A percentile compares a stretch with the other conserved stretches of the same genome.
Conservation (phyloP, 2,888 invertebrate species). For the Parascotia fuliginaria region DNA sequence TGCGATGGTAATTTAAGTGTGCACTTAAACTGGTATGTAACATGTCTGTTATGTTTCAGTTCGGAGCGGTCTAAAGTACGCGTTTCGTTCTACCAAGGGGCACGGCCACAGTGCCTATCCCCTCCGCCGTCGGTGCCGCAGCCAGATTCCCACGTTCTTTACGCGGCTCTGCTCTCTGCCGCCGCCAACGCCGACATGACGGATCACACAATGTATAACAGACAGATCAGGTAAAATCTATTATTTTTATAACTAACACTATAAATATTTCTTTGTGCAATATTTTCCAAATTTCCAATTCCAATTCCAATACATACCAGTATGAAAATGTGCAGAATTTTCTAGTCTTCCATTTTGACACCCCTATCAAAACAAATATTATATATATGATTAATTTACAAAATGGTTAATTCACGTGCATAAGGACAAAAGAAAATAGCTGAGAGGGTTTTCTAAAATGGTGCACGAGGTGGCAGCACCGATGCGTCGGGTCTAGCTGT, state of each 20-base stretch:
- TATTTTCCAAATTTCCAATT: too few species aligned
- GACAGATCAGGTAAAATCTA: slow-evolving; percentile 87
- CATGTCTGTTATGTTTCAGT: slow-evolving; percentile 77
- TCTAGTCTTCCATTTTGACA: too few species aligned
- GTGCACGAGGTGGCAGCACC: too few species aligned
- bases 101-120: slow-evolving; percentile 89
- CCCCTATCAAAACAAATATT: too few species aligned
- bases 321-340: too few species aligned
- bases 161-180: slow-evolving; percentile 74
- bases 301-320: too few species aligned
- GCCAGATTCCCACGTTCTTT: slow-evolving; percentile 71
- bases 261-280: too few species aligned
- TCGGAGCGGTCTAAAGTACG: slow-evolving; percentile 92
- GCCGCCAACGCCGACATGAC: slow-evolving; percentile 79
- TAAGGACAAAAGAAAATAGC: too few species aligned
- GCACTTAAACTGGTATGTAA: background rate
- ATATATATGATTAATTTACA: too few species aligned
- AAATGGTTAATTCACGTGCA: too few species aligned
- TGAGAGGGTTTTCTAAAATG: too few species aligned
- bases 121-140: slow-evolving; percentile 86
- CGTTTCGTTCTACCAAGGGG: slow-evolving; percentile 94
- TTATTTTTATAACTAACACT: background rate
- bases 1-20: slow-evolving; percentile 3
- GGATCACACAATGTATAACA: slow-evolving; percentile 84
- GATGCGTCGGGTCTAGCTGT: too few species aligned